A percentile compares a stretch with the other conserved stretches of the same genome.
Evolutionary conservation across 2,797 vertebrate genomes (phyloP).

Genomic region (Adrianichthys oophorus): DNA sequence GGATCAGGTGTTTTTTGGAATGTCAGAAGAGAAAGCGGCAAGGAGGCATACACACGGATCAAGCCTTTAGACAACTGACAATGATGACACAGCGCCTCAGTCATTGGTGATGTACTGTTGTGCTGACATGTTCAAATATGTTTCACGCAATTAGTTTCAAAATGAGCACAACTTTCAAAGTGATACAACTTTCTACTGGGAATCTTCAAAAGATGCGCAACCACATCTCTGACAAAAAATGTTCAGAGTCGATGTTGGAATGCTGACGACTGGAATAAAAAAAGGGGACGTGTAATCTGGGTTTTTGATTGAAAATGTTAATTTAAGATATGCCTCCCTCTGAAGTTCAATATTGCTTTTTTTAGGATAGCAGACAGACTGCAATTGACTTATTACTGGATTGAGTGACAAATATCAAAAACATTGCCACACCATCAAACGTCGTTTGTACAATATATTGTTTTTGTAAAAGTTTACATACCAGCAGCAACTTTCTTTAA

Average conservation of each 20-base stretch:
- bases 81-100: constrained; percentile 51
- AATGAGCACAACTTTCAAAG: constrained; percentile 38
- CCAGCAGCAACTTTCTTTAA: no score
- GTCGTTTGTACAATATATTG: constrained; percentile 5
- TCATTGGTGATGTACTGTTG: constrained; percentile 58
- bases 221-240: constrained; percentile 46
- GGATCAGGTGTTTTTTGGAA: constrained; percentile 29
- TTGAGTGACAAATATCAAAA: constrained; percentile 12
- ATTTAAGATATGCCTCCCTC: constrained; percentile 73
- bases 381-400: constrained; percentile 22
- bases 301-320: constrained; percentile 79
- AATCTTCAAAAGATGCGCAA: constrained; percentile 16
- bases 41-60: constrained; percentile 27
- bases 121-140: constrained; percentile 69
- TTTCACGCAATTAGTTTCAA: constrained; percentile 69
- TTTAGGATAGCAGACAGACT: constrained; percentile 50
- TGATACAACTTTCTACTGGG: constrained; percentile 20
- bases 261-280: constrained; percentile 70
- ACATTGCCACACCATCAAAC: constrained; percentile 22
- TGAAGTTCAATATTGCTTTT: constrained; percentile 61
- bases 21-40: constrained; percentile 25
- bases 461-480: no score
- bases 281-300: constrained; percentile 76
- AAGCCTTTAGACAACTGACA: constrained; percentile 65
- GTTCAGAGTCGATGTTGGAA: constrained; percentile 49